phyloP scores from a whole-genome alignment of 2,888 invertebrate genomes.

The Notocelia uddmanniana region DNA sequence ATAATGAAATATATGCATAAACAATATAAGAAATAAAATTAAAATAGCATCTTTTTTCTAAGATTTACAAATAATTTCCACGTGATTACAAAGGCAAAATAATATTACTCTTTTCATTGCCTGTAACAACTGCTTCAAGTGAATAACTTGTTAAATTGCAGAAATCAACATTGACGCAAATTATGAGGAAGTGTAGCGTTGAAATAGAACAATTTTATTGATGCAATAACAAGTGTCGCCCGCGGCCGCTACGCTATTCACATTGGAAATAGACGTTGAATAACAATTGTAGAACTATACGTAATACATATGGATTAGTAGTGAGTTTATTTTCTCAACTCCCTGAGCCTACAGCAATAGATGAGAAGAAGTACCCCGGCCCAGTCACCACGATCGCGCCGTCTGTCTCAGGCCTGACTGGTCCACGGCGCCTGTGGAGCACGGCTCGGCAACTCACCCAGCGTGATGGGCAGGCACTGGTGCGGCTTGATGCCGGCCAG shows the following conservation, averaged over 20 bases:
- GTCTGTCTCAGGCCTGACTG: too few species aligned
- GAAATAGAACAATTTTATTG: background rate
- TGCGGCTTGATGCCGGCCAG: too few species aligned
- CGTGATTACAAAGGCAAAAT: background rate
- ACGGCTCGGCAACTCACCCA: too few species aligned
- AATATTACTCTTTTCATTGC: background rate
- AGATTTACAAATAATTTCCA: background rate
- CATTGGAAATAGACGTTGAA: background rate
- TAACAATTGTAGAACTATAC: background rate
- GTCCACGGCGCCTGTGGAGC: too few species aligned
- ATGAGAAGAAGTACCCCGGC: too few species aligned
- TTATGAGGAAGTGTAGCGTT: slow-evolving; percentile 2
- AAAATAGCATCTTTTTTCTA: background rate
- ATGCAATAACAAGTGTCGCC: background rate
- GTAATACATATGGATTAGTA: background rate
- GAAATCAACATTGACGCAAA: background rate
- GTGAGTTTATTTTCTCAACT: background rate
- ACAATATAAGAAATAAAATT: slow-evolving; percentile 7
- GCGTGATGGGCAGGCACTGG: too few species aligned
- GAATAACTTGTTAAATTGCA: background rate
- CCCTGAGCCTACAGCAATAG: background rate
- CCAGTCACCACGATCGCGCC: too few species aligned
- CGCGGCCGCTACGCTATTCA: background rate
- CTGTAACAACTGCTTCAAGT: too few species aligned
- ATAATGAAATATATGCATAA: slow-evolving; percentile 3